Percentiles rank a stretch among this genome's conserved stretches.
Evolutionary conservation across 2,797 vertebrate genomes (phyloP).

Genomic region (Tachyglossus aculeatus): DNA sequence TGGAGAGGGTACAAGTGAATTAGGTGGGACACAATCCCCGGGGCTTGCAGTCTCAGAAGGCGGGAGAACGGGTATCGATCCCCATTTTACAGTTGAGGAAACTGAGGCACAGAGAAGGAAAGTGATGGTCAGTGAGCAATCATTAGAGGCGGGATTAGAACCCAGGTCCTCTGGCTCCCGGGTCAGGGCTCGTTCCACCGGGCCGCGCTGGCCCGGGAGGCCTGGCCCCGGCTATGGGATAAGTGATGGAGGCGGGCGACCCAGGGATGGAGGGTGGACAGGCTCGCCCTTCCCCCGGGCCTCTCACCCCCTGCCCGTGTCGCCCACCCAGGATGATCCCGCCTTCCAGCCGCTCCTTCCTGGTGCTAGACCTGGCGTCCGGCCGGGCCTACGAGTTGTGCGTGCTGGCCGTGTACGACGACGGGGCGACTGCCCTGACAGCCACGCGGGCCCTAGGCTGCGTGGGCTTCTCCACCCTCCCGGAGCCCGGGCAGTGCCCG

Average conservation of each 20-base stretch:
- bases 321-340: constrained; percentile 63
- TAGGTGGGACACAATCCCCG: too few species aligned
- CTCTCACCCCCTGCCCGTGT: background rate
- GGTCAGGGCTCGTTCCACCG: too few species aligned
- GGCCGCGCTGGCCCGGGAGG: too few species aligned
- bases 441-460: constrained; percentile 64
- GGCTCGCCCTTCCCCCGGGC: background rate
- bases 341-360: constrained; percentile 56
- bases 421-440: constrained; percentile 46
- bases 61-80: too few species aligned
- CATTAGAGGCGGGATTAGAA: too few species aligned
- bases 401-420: constrained; percentile 64
- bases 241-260: background rate
- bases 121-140: too few species aligned
- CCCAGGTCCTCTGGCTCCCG: too few species aligned
- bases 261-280: background rate
- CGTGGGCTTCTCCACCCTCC: constrained; percentile 57
- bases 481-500: constrained; percentile 36
- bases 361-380: constrained; percentile 63
- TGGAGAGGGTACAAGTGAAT: too few species aligned
- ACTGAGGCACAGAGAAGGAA: too few species aligned
- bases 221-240: constrained; percentile 12
- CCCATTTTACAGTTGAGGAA: too few species aligned
- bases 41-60: too few species aligned
- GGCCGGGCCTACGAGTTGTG: constrained; percentile 71